Percentiles rank a stretch among this genome's conserved stretches.
Conservation (phyloP, 2,113 vertebrate genomes). For the Tragulus kanchil region DNA sequence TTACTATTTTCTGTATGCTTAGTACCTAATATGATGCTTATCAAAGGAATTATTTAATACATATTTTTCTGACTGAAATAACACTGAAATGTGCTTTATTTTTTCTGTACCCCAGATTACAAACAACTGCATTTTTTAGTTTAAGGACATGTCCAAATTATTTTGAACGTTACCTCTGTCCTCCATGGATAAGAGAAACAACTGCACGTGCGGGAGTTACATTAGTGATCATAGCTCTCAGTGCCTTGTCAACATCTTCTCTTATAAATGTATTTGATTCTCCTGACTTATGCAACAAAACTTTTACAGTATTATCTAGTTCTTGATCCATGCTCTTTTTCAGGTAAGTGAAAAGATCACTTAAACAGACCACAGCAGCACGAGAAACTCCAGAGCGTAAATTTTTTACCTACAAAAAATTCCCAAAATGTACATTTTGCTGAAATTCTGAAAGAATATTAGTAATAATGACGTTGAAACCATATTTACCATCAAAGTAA, state of each 20-base stretch:
- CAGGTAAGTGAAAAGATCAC: conserved; percentile 93
- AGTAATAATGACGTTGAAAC: conserved; percentile 52
- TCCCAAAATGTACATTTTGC: conserved; percentile 59
- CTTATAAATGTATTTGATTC: conserved; percentile 96
- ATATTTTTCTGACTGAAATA: conserved; percentile 15
- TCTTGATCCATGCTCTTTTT: conserved; percentile 97
- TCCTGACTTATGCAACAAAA: conserved; percentile 95
- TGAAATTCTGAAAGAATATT: conserved; percentile 64
- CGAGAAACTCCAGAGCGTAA: conserved; percentile 97
- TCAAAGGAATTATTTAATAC: conserved; percentile 14
- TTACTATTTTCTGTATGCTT: background rate
- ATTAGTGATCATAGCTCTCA: conserved; percentile 95
- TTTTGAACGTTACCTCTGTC: conserved; percentile 90
- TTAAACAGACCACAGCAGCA: conserved; percentile 94
- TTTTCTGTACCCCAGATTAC: background rate
- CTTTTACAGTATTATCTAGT: conserved; percentile 93
- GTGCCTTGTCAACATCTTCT: conserved; percentile 94
- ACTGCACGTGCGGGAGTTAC: conserved; percentile 94
- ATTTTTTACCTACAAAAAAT: conserved; percentile 94
- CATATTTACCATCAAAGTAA: conserved; percentile 20
- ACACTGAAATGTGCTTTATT: background rate
- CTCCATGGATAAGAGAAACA: conserved; percentile 93
- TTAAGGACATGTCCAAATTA: conserved; percentile 74
- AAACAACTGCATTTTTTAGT: conserved; percentile 12
- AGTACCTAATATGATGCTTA: background rate